A percentile compares a stretch with the other conserved stretches of the same genome.
phyloP scores from a whole-genome alignment of 1,140 invertebrate species.

The Rhyzopertha dominica region DNA sequence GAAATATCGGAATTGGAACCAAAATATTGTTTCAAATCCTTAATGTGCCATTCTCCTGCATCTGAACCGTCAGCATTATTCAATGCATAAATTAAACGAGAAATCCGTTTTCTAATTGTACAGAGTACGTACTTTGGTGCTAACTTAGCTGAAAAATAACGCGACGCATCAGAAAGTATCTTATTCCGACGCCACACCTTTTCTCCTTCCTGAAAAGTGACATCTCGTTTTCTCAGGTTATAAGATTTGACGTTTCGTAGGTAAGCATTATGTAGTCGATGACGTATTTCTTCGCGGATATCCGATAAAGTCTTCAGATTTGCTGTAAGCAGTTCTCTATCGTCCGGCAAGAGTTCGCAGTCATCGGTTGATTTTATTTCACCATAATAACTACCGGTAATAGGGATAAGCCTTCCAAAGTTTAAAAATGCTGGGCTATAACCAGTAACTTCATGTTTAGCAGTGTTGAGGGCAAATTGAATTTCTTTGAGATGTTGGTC shows the following conservation, averaged over 20 bases:
- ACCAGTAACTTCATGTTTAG: constrained; percentile 18
- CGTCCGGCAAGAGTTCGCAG: constrained; percentile 6
- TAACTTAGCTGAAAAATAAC: constrained; percentile 23
- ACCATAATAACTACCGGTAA: constrained; percentile 15
- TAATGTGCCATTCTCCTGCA: constrained; percentile 5
- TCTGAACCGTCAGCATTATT: neutral
- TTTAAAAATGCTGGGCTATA: constrained; percentile 9
- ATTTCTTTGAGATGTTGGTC: constrained; percentile 14
- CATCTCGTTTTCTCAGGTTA: constrained; percentile 17
- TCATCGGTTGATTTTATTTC: constrained; percentile 1
- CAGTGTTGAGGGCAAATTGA: constrained; percentile 13
- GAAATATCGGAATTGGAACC: neutral
- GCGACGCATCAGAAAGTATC: constrained; percentile 15
- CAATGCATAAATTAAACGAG: constrained; percentile 4
- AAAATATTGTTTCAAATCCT: constrained; percentile 8
- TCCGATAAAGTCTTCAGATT: constrained; percentile 1
- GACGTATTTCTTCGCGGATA: constrained; percentile 8
- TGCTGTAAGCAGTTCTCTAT: constrained; percentile 6
- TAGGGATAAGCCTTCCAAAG: constrained; percentile 12
- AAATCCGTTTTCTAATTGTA: neutral
- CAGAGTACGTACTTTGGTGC: constrained; percentile 17
- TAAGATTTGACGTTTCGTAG: constrained; percentile 10
- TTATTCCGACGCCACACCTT: constrained; percentile 19
- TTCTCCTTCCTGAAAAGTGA: constrained; percentile 18
- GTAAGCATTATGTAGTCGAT: constrained; percentile 17